Evolutionary conservation across 2,888 invertebrate genomes (phyloP).

Genomic region (Lepidocyrtinus sp.): DNA sequence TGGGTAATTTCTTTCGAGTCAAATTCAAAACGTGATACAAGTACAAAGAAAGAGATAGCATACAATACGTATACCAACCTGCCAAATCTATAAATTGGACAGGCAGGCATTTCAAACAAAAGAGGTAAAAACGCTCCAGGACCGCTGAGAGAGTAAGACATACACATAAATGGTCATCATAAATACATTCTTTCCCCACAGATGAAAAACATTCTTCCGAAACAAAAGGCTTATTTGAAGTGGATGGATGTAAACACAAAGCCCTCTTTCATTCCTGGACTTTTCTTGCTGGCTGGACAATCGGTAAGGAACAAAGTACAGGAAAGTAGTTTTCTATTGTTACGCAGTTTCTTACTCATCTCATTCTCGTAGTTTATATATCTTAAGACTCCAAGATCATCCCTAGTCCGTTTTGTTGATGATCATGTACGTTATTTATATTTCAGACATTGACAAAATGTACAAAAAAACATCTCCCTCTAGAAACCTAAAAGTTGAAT

Average conservation of each 20-base stretch:
- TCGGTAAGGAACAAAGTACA: background rate
- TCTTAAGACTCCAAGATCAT: background rate
- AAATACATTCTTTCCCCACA: constrained; percentile 14
- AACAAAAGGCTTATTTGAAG: no score
- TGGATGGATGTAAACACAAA: background rate
- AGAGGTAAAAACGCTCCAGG: constrained; percentile 35
- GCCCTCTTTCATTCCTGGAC: background rate
- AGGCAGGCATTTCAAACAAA: background rate
- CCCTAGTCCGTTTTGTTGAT: background rate
- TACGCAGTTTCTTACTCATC: background rate
- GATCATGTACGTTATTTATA: background rate
- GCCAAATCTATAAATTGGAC: background rate
- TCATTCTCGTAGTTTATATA: background rate
- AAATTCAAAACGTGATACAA: constrained; percentile 25
- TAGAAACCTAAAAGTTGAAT: background rate
- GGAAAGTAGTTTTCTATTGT: background rate
- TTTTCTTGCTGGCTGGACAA: background rate
- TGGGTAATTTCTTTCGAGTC: constrained; percentile 5
- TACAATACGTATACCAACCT: background rate
- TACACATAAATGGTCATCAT: constrained; percentile 51
- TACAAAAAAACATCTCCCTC: background rate
- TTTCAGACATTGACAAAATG: background rate
- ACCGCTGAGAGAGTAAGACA: constrained; percentile 39
- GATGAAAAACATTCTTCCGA: no score
- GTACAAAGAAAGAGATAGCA: constrained; percentile 14